These are phyloP conservation scores for Temnothorax rugatulus DNA, from an alignment of 2,888 invertebrate species.

Conservation along the genomic window DNA sequence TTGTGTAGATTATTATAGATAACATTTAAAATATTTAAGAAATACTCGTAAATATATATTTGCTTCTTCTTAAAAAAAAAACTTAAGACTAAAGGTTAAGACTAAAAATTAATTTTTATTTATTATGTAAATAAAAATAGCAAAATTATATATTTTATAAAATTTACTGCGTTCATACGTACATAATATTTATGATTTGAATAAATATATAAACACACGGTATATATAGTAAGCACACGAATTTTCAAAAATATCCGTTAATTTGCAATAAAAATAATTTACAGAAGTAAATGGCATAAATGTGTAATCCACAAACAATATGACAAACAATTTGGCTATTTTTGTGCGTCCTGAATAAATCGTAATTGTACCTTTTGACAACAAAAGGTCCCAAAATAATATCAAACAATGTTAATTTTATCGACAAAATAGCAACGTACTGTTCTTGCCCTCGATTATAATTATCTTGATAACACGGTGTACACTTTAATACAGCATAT, in stretches of 20 bases:
- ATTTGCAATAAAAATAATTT: constrained; percentile 14
- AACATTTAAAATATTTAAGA: neutral
- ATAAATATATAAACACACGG: neutral
- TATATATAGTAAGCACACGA: neutral
- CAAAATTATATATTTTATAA: constrained; percentile 18
- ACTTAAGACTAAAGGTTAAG: too few relatives aligned
- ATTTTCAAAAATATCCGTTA: neutral
- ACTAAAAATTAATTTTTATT: neutral
- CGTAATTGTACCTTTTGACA: neutral
- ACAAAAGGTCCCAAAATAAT: neutral
- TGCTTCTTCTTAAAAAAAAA: neutral
- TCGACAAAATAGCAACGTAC: neutral
- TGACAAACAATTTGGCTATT: neutral
- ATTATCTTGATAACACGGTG: constrained; percentile 6
- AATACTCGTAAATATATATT: neutral
- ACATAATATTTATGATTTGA: neutral
- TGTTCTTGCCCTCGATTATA: neutral
- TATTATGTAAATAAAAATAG: neutral
- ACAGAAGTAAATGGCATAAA: neutral
- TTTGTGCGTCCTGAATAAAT: neutral
- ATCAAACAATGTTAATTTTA: neutral
- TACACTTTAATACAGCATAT: constrained; percentile 4
- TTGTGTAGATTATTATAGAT: neutral
- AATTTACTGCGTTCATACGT: neutral
- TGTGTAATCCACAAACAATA: neutral